Evolutionary conservation across 1,140 invertebrate species (phyloP), one percentile per base, ranked within the genome.

Genomic region (Brachionus koreanus): DNA sequence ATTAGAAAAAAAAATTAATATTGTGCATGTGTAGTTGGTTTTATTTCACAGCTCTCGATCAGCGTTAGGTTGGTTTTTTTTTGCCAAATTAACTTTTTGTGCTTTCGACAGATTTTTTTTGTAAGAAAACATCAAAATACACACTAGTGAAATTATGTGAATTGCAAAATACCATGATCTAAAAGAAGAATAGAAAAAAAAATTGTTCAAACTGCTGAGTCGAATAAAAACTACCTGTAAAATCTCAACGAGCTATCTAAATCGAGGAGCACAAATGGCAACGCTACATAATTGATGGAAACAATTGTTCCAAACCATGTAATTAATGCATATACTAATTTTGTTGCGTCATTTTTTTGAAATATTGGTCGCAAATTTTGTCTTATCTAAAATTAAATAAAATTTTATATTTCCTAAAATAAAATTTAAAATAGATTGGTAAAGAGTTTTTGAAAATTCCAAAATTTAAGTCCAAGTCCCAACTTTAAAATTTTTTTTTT

Each of bases 341-440:
- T 67, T 12, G 37, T 82, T 23, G 6, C 12, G 12, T 65, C 35
- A 46, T 43, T 82, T 57, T 43, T 67, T 69, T 67, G 79, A 67
- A 82, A 82, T 13, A 42, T 33, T 49, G 57, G 79, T 1, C 79
- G 35, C 23, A 82, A 25, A 25, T 43, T 61, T 42, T 79, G 49
- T 79, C 76, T 79, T 9, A 79, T 57, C 76, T 79, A n/a, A 25
- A 46, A 43, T n/a, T n/a, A 16, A 72, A 42, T 19, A 72, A 72
- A 19, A 3, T 72, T 16, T 3, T 42, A 10, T 19, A 23, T 16
- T 42, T 72, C 19, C 2, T 19, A 69, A 37, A 10, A 33, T 29
- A 12, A 13, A 13, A 33, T 19, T 65, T 65, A 35, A 37, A 33
- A n/a, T 52, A 52, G n/a, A n/a, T n/a, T n/a, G n/a, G n/a, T n/a